A percentile compares a stretch with the other conserved stretches of the same genome.
These are phyloP conservation scores for Isoperla grammatica DNA, from an alignment of 2,888 invertebrate genomes.

Conservation along the genomic window DNA sequence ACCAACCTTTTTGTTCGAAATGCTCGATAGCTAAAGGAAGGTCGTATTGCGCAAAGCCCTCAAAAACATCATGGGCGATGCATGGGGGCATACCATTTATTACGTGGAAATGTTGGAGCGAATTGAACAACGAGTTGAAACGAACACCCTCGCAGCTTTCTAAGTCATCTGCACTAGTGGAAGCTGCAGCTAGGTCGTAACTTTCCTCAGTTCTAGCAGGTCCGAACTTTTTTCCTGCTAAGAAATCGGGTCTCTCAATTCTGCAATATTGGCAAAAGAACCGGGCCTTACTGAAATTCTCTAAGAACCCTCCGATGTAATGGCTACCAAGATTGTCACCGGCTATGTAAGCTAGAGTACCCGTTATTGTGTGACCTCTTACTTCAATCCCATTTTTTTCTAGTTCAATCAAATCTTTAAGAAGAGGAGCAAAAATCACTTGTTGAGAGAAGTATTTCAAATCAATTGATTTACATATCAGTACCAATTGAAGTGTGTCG, in stretches of 20 bases:
- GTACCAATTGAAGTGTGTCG: conserved; percentile 2
- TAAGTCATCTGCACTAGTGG: too few species aligned
- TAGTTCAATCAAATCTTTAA: neutral
- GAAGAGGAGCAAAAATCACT: neutral
- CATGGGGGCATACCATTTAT: conserved; percentile 14
- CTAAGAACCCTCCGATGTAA: neutral
- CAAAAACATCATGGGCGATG: conserved; percentile 18
- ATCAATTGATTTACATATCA: neutral
- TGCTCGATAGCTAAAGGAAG: neutral
- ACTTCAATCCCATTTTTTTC: conserved; percentile 5
- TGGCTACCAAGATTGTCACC: conserved; percentile 19
- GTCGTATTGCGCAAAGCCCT: conserved; percentile 14
- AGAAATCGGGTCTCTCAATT: too few species aligned
- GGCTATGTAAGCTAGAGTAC: neutral
- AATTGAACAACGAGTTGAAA: too few species aligned
- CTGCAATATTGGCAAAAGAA: too few species aligned
- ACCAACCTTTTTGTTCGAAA: neutral
- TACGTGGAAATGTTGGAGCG: conserved; percentile 1
- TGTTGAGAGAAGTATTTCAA: neutral
- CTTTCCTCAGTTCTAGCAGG: too few species aligned
- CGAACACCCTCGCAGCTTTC: neutral
- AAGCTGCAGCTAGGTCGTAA: too few species aligned
- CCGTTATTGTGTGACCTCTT: neutral
- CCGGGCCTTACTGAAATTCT: too few species aligned
- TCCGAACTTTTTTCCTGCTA: too few species aligned